Conservation (phyloP, 2,888 invertebrate genomes). For the Cryptocephalus primarius region DNA sequence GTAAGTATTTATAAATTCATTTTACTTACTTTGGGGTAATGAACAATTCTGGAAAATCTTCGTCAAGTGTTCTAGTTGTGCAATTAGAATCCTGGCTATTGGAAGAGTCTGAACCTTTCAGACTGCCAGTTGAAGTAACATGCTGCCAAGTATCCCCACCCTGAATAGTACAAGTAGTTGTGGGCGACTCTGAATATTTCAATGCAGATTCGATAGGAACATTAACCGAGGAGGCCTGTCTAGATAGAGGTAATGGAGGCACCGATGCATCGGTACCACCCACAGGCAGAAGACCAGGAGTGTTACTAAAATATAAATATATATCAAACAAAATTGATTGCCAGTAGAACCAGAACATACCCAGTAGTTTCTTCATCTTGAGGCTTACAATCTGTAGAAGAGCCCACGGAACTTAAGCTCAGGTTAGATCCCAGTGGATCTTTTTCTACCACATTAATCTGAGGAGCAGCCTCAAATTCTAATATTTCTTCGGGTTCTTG, state of each 20-base stretch:
- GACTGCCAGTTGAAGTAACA: slow-evolving; percentile 55
- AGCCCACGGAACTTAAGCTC: slow-evolving; percentile 48
- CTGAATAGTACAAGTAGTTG: slow-evolving; percentile 4
- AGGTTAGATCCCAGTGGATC: slow-evolving; percentile 44
- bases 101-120: slow-evolving; percentile 42
- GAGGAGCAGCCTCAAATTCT: slow-evolving; percentile 43
- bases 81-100: slow-evolving; percentile 20
- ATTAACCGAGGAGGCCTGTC: slow-evolving; percentile 51
- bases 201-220: slow-evolving; percentile 41
- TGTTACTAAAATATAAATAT: too few species aligned
- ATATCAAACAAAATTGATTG: neutral
- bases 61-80: slow-evolving; percentile 5
- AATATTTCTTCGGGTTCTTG: slow-evolving; percentile 23
- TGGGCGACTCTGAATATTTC: slow-evolving; percentile 15
- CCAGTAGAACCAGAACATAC: slow-evolving; percentile 12
- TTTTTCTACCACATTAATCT: slow-evolving; percentile 42
- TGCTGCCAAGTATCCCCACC: neutral
- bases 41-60: slow-evolving; percentile 2
- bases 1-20: neutral
- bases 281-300: slow-evolving; percentile 1
- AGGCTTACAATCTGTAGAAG: slow-evolving; percentile 44
- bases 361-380: slow-evolving; percentile 33
- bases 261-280: slow-evolving; percentile 3
- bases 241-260: slow-evolving; percentile 25
- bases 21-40: slow-evolving; percentile 4